Conservation (phyloP, 2,888 invertebrate species). For the Eurytoma adleriae region DNA sequence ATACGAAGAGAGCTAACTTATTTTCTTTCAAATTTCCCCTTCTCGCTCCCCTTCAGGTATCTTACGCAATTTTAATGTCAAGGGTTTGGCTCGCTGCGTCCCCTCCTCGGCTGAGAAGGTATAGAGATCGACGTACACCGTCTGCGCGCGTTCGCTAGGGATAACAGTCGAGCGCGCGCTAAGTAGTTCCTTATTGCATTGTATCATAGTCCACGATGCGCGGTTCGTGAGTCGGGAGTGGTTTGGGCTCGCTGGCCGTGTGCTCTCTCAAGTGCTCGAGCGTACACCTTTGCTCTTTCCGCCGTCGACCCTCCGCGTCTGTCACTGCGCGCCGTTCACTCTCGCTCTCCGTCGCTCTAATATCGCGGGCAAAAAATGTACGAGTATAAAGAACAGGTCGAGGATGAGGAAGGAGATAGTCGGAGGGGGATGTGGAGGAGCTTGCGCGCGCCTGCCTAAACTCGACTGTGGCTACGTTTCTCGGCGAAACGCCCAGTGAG, state of each 20-base stretch:
- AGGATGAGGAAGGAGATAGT: too few species aligned
- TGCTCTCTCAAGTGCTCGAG: conserved; percentile 9
- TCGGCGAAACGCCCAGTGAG: conserved; percentile 31
- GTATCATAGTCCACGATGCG: conserved; percentile 28
- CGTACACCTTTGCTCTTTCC: not conserved
- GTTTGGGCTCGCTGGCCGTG: conserved; percentile 17
- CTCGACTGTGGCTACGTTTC: conserved; percentile 33
- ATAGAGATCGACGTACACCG: conserved; percentile 12
- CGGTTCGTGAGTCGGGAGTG: not conserved
- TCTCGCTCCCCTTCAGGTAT: not conserved
- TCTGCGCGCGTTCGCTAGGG: not conserved
- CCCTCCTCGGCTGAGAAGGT: not conserved
- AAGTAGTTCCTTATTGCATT: conserved; percentile 45
- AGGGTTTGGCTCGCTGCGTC: conserved; percentile 15
- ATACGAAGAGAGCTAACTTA: conserved; percentile 38
- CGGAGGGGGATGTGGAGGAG: not conserved
- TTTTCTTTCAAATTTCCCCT: too few species aligned
- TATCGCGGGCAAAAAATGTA: not conserved
- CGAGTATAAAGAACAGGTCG: too few species aligned
- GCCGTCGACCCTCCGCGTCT: not conserved
- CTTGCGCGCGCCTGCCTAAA: not conserved
- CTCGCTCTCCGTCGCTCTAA: conserved; percentile 4
- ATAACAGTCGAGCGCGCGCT: conserved; percentile 7
- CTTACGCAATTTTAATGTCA: conserved; percentile 25
- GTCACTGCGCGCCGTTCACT: not conserved